phyloP scores from a whole-genome alignment of 2,797 vertebrate species.

The Tokudaia muenninki region DNA sequence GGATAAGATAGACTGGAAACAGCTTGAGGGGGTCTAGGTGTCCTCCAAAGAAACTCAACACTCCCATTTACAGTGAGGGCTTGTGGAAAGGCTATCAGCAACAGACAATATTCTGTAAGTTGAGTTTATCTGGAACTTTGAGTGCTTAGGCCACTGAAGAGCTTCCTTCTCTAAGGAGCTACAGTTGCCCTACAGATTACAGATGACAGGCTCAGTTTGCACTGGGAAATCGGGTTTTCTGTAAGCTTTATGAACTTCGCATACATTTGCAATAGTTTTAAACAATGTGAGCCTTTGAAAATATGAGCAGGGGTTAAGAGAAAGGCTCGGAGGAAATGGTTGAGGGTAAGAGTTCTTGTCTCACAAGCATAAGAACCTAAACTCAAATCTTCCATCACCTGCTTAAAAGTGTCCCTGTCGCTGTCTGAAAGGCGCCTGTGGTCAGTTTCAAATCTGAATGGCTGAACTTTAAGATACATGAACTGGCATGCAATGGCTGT shows the following conservation, averaged over 20 bases:
- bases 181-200: not conserved
- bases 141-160: not conserved
- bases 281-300: not conserved
- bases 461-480: not conserved
- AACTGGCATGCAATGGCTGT: not conserved
- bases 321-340: not conserved
- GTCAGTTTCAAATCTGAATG: slow-evolving; percentile 21
- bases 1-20: not conserved
- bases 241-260: not conserved
- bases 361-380: not conserved
- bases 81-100: not conserved
- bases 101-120: not conserved
- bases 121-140: not conserved
- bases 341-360: not conserved
- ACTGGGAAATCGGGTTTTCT: not conserved
- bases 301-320: not conserved
- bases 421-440: not conserved
- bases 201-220: not conserved
- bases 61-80: too few species aligned
- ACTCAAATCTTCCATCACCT: not conserved
- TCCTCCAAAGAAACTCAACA: not conserved
- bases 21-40: too few species aligned
- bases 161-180: not conserved
- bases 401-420: not conserved
- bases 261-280: not conserved